Base-by-base conservation (phyloP, 2,113 vertebrate species). In the Corydoras maculifer region DNA sequence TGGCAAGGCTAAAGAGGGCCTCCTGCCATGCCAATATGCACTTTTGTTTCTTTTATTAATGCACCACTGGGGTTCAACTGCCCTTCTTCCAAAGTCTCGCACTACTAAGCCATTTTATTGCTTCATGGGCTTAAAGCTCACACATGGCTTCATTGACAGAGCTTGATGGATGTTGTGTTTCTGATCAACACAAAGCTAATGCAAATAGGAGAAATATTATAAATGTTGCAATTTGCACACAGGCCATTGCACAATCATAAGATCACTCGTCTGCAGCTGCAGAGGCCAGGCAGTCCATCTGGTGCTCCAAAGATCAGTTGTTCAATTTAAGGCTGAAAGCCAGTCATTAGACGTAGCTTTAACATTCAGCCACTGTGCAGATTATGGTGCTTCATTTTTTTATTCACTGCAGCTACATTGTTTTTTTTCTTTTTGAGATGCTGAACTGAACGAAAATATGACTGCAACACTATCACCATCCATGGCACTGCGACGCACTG, bases 31-130 rank as follows among this genome's bases (percentile, higher is more conserved):
- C 78, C 81, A 79, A 77, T 77, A 63, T 75, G 66, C 64, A 70
- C 75, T 81, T 71, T 78, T 79, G 75, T 81, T 70, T 72, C 58
- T 48, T 69, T 71, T 66, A 66, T 71, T 80, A 73, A 68, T 72
- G 75, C 67, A 57, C 49, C 65, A 57, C 30, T 68, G 65, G 68
- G 54, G 67, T 73, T 76, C 64, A 68, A 69, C 67, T 77, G 43
- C 68, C 60, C 63, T 54, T 70, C 63, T 68, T 62, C 50, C 48
- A 61, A 68, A 50, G 59, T 58, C 54, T 35, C 60, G 18, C 30
- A 51, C 66, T 65, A 65, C 65, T 58, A 65, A 70, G 29, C 73
- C 29, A 75, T 55, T 49, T 62, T 58, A 50, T 51, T 63, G 69
- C 69, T 31, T 59, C 68, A 43, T 62, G 15, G 65, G 59, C 57